Evolutionary conservation across 2,888 invertebrate species (phyloP).

Genomic region (Volucella inanis): DNA sequence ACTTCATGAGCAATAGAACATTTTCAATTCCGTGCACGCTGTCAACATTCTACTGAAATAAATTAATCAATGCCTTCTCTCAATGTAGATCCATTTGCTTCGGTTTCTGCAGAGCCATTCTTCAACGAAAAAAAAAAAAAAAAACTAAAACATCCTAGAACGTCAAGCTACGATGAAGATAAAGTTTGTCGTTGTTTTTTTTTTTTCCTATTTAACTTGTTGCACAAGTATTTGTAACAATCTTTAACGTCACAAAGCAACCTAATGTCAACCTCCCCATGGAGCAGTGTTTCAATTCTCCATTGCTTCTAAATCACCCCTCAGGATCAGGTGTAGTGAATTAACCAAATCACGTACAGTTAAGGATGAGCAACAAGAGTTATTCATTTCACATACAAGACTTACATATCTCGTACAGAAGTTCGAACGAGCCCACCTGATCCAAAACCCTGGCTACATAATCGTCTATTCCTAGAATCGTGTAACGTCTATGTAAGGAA

Average conservation of each 20-base stretch:
- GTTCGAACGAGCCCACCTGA: constrained; percentile 56
- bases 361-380: constrained; percentile 49
- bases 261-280: background rate
- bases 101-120: background rate
- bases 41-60: constrained; percentile 26
- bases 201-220: background rate
- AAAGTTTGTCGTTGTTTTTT: too few relatives aligned
- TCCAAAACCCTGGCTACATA: background rate
- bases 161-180: too few relatives aligned
- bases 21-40: constrained; percentile 25
- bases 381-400: constrained; percentile 52
- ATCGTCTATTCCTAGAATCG: background rate
- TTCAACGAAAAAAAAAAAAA: background rate
- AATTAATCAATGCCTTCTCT: constrained; percentile 39
- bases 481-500: constrained; percentile 38
- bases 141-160: background rate
- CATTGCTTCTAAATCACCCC: background rate
- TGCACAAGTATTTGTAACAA: constrained; percentile 9
- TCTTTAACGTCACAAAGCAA: background rate
- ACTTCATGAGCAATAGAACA: background rate
- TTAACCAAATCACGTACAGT: constrained; percentile 67
- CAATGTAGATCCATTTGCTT: background rate
- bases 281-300: background rate
- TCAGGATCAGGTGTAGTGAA: constrained; percentile 42
- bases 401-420: background rate